Percentiles rank a stretch among this genome's conserved stretches.
Conservation (phyloP, 2,797 vertebrate species). For the Protonibea diacanthus region DNA sequence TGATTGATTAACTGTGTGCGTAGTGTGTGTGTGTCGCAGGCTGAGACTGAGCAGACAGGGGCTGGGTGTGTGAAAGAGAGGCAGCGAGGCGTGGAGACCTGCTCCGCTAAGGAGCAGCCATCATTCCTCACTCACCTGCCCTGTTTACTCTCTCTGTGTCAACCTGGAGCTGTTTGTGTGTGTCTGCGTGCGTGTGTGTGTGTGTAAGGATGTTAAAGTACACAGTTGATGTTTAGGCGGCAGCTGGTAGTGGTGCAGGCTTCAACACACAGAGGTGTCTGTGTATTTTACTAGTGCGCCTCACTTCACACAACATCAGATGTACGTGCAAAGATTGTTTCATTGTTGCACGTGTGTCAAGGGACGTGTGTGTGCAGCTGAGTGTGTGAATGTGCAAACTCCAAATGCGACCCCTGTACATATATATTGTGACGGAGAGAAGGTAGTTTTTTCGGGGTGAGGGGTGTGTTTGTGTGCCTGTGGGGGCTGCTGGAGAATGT, state of each 20-base stretch:
- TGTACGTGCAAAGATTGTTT: slow-evolving; percentile 28
- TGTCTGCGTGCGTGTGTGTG: slow-evolving; percentile 33
- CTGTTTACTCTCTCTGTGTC: slow-evolving; percentile 85
- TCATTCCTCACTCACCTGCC: slow-evolving; percentile 88
- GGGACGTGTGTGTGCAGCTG: not conserved
- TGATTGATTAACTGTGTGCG: slow-evolving; percentile 83
- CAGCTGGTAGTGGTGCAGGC: slow-evolving; percentile 49
- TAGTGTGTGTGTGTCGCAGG: slow-evolving; percentile 54
- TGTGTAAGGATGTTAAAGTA: slow-evolving; percentile 24
- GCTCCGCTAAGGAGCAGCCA: slow-evolving; percentile 81
- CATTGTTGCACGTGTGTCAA: slow-evolving; percentile 3
- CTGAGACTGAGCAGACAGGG: slow-evolving; percentile 84
- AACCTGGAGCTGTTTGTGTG: slow-evolving; percentile 70
- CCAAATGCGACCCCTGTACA: not conserved
- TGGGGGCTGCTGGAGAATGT: slow-evolving; percentile 86
- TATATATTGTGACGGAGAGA: slow-evolving; percentile 38
- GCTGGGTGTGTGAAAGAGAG: slow-evolving; percentile 85
- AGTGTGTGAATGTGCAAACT: slow-evolving; percentile 25
- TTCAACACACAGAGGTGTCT: slow-evolving; percentile 59
- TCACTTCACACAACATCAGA: slow-evolving; percentile 33
- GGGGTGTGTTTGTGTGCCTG: slow-evolving; percentile 62
- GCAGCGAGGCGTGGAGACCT: slow-evolving; percentile 83
- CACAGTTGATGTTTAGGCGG: slow-evolving; percentile 60
- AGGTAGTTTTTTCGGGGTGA: slow-evolving; percentile 47
- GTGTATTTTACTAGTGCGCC: slow-evolving; percentile 36